Evolutionary conservation across 2,797 vertebrate species (phyloP).

Genomic region (Florisuga fusca): DNA sequence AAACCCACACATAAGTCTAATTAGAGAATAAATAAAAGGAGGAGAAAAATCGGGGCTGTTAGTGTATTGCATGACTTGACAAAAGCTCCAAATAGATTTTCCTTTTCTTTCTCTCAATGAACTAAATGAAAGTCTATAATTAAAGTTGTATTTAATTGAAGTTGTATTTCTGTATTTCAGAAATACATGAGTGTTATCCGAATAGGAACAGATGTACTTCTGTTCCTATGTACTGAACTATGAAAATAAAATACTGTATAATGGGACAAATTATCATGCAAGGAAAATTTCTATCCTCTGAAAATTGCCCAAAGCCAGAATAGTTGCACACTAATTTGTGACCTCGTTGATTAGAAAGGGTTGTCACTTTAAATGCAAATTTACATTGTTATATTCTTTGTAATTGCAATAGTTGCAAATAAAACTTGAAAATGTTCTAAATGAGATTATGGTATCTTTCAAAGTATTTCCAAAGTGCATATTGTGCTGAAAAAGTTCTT

Average conservation of each 20-base stretch:
- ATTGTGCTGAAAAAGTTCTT: background rate
- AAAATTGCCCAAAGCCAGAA: constrained; percentile 55
- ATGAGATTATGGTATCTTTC: constrained; percentile 63
- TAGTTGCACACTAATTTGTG: constrained; percentile 58
- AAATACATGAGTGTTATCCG: constrained; percentile 25
- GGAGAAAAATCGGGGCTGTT: constrained; percentile 18
- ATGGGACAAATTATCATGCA: background rate
- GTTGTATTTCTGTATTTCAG: constrained; percentile 4
- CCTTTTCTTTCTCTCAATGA: background rate
- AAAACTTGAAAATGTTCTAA: constrained; percentile 82
- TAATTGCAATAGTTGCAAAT: constrained; percentile 95
- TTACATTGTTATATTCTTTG: constrained; percentile 88
- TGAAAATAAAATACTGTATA: background rate
- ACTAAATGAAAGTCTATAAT: background rate
- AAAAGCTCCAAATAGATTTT: background rate
- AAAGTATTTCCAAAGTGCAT: background rate
- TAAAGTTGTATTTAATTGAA: background rate
- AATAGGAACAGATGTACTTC: constrained; percentile 41
- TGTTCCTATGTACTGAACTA: constrained; percentile 12
- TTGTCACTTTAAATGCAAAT: constrained; percentile 91
- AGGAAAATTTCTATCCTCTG: constrained; percentile 32
- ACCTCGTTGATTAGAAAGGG: constrained; percentile 83
- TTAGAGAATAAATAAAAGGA: background rate
- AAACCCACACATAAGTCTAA: background rate
- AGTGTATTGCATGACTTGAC: constrained; percentile 8